phyloP scores from a whole-genome alignment of 2,888 invertebrate species.

The Nomada fucata region DNA sequence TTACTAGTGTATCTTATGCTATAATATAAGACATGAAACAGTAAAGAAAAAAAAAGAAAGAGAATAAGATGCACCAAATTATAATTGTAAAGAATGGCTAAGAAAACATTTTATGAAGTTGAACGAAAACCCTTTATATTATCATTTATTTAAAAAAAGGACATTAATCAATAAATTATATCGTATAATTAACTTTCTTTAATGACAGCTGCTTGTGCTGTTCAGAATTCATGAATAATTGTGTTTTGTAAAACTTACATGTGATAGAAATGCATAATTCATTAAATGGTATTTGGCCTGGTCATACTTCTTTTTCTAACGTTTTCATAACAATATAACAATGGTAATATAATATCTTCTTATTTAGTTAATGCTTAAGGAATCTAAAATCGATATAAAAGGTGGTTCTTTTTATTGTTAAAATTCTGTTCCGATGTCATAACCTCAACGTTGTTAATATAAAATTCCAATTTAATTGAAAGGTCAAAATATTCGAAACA shows the following conservation, averaged over 20 bases:
- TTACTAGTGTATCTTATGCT: not conserved
- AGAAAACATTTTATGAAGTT: not conserved
- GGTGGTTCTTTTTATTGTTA: constrained; percentile 39
- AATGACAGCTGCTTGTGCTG: not conserved
- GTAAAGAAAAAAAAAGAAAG: not conserved
- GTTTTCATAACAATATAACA: constrained; percentile 7
- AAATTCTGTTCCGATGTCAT: constrained; percentile 62
- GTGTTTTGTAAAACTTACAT: constrained; percentile 50
- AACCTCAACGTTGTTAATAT: constrained; percentile 63
- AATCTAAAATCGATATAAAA: constrained; percentile 32
- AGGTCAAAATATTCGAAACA: constrained; percentile 23
- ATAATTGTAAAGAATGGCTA: not conserved
- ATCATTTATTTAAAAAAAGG: not conserved
- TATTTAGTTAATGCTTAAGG: constrained; percentile 25
- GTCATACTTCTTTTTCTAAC: constrained; percentile 33
- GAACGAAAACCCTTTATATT: not conserved
- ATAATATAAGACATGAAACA: not conserved
- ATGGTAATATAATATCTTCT: constrained; percentile 5
- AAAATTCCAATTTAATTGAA: constrained; percentile 22
- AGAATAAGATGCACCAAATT: not conserved
- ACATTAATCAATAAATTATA: not conserved
- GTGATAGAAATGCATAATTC: constrained; percentile 56
- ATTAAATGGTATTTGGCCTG: constrained; percentile 35
- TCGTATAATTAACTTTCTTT: constrained; percentile 7
- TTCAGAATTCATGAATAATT: constrained; percentile 2